Evolutionary conservation across 2,113 vertebrate species (phyloP), one percentile per base, ranked within the genome.

Genomic region (Aspiorhynchus laticeps): DNA sequence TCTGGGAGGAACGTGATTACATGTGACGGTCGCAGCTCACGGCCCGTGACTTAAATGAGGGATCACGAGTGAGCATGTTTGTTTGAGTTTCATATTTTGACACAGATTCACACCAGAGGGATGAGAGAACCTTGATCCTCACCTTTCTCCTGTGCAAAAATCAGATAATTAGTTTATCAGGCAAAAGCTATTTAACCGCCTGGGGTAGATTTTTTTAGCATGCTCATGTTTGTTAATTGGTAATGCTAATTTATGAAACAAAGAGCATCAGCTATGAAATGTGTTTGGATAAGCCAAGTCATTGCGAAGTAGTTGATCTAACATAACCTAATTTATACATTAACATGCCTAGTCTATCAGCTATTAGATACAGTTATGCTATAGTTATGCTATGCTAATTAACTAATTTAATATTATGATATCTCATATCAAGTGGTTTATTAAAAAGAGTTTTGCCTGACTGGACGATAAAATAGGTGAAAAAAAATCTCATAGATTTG

Each of bases 1-100:
- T 71, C 80, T 43, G 26, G 38, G 38, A 82, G 80, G 38, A 82
- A 82, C 10, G n/a, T 67, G 80, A 82, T 82, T 71, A 31, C 71
- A 83, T 51, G 81, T 53, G 81, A 83, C 53, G 63, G 63, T n/a
- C 26, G 41, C 61, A 38, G 80, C 59, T 81, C 80, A 65, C n/a
- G 14, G 31, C 43, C 81, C 43, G 63, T 83, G 63, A 83, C 81
- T 67, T 81, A 83, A 41, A 69, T 5, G 15, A 24, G 19, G 19
- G 61, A 24, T 83, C 59, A 65, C n/a, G 15, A 17, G n/a, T 31
- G 59, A 0, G 17, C 41, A 24, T 69, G 80, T 83, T 48, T 83
- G 10, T 36, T 83, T 36, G 19, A 5, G 17, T 51, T 83, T 83
- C 26, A 51, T 71, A 83, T 69, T 83, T 71, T 83, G 63, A 83